Conservation (phyloP, 2,113 vertebrate genomes). For the Nyctibius bracteatus region DNA sequence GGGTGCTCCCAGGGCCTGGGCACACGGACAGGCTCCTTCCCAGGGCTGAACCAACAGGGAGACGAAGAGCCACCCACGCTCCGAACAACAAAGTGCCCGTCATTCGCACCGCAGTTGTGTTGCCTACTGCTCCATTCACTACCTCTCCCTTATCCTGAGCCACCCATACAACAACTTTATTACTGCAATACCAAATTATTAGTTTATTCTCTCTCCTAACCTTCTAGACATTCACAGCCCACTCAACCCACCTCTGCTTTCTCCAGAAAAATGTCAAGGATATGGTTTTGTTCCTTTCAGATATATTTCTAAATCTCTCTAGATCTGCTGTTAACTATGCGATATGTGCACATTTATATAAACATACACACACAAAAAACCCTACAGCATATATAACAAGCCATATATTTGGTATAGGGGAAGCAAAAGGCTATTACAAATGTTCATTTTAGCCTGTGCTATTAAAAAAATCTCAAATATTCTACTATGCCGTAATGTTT, state of each 20-base stretch:
- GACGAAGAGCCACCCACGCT: neutral
- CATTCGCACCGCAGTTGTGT: accelerated
- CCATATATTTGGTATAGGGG: neutral
- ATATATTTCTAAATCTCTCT: neutral
- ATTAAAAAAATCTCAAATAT: neutral
- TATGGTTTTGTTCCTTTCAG: neutral
- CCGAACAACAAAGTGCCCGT: accelerated
- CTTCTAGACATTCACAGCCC: neutral
- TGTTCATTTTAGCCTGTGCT: neutral
- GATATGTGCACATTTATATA: too few relatives aligned
- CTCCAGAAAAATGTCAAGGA: neutral
- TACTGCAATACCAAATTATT: neutral
- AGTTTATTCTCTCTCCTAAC: neutral
- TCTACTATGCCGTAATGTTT: neutral
- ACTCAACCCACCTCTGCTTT: neutral
- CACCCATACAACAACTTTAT: neutral
- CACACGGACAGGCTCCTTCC: neutral
- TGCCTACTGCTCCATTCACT: neutral
- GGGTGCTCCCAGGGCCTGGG: neutral
- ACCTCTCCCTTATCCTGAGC: neutral
- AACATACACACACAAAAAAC: neutral
- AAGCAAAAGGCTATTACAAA: neutral
- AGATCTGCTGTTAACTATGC: neutral
- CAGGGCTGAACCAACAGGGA: neutral
- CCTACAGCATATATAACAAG: accelerated